phyloP scores from a whole-genome alignment of 2,797 vertebrate species.

The Vireo griseus region DNA sequence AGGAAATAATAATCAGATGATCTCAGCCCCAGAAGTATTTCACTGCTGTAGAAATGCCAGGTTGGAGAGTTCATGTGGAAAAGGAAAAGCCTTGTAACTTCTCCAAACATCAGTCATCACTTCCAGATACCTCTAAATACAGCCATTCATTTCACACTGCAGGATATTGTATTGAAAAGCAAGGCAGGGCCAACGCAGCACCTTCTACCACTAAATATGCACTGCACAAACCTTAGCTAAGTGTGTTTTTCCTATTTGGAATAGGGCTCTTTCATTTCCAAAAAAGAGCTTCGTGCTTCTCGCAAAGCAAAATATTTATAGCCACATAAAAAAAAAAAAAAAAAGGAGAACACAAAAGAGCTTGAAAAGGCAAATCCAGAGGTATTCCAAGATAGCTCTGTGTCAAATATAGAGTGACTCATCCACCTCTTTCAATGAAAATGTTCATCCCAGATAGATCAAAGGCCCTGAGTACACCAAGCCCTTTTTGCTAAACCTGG shows the following conservation, averaged over 20 bases:
- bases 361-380: slow-evolving; percentile 42
- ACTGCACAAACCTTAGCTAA: slow-evolving; percentile 60
- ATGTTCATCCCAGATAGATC: slow-evolving; percentile 56
- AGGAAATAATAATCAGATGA: slow-evolving; percentile 66
- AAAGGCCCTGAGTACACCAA: slow-evolving; percentile 54
- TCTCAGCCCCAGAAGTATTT: slow-evolving; percentile 62
- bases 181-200: slow-evolving; percentile 52
- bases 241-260: slow-evolving; percentile 70
- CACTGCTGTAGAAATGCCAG: slow-evolving; percentile 49
- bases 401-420: slow-evolving; percentile 26
- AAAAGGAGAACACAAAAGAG: background rate
- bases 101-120: slow-evolving; percentile 72
- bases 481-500: slow-evolving; percentile 57
- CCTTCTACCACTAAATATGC: slow-evolving; percentile 54
- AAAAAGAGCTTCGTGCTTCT: slow-evolving; percentile 32
- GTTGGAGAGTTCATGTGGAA: slow-evolving; percentile 72
- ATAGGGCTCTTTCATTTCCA: slow-evolving; percentile 56
- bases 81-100: slow-evolving; percentile 68
- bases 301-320: slow-evolving; percentile 25
- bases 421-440: slow-evolving; percentile 58
- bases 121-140: slow-evolving; percentile 73
- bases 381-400: slow-evolving; percentile 38
- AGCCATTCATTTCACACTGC: slow-evolving; percentile 67
- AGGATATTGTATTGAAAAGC: slow-evolving; percentile 69
- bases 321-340: background rate